Percentiles rank a stretch among this genome's conserved stretches.
These are phyloP conservation scores for Lepilemur ruficaudatus DNA, from an alignment of 2,797 vertebrate species.

Conservation along the genomic window DNA sequence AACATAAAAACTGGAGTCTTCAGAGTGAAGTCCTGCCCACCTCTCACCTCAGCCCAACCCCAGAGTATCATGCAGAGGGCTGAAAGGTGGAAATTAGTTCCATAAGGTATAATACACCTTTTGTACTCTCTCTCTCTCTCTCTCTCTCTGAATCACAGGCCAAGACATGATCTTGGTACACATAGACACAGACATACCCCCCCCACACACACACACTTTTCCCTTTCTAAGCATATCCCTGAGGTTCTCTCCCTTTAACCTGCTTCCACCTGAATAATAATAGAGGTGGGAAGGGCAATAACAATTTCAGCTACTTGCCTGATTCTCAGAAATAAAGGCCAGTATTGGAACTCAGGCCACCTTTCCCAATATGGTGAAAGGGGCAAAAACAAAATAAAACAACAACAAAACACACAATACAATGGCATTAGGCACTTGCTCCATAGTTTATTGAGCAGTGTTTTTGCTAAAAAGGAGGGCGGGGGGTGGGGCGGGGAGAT, in stretches of 20 bases:
- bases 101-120: not conserved
- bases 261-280: not conserved
- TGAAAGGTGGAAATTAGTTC: not conserved
- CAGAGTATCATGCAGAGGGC: not conserved
- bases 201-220: not conserved
- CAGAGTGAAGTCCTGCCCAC: not conserved
- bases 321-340: constrained; percentile 38
- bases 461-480: constrained; percentile 19
- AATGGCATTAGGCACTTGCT: not conserved
- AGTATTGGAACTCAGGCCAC: not conserved
- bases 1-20: not conserved
- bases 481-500: no score
- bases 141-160: not conserved
- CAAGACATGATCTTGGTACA: not conserved
- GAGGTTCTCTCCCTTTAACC: not conserved
- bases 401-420: not conserved
- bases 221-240: not conserved
- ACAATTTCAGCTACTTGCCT: not conserved
- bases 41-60: not conserved
- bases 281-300: not conserved
- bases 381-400: not conserved
- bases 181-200: not conserved
- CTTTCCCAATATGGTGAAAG: not conserved
- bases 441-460: not conserved
- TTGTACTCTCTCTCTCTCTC: no score